phyloP scores from a whole-genome alignment of 2,113 vertebrate species.

The Hydrochoerus hydrochaeris region DNA sequence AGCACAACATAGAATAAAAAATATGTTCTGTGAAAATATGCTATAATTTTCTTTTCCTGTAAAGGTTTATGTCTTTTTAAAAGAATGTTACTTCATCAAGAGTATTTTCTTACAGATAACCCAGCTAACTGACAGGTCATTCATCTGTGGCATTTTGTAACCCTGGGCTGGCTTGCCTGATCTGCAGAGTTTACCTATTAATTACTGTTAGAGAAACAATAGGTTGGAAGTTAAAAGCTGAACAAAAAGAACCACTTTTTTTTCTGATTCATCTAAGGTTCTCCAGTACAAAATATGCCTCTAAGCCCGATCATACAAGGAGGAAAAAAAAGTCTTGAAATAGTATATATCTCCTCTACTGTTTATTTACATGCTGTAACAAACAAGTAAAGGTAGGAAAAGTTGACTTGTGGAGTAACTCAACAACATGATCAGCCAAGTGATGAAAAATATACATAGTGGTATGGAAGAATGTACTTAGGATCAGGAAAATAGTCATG shows the following conservation, averaged over 20 bases:
- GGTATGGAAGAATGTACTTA: neutral
- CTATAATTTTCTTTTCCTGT: conserved; percentile 14
- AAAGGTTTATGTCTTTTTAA: neutral
- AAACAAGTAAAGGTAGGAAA: neutral
- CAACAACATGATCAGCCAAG: neutral
- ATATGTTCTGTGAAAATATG: conserved; percentile 22
- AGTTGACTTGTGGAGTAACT: neutral
- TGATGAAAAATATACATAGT: neutral
- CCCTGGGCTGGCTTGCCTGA: neutral
- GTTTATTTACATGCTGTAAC: neutral
- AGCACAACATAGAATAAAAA: conserved; percentile 41
- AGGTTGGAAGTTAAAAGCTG: neutral
- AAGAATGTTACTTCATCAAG: neutral
- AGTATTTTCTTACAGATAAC: neutral
- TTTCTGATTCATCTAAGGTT: neutral
- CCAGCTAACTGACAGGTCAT: neutral
- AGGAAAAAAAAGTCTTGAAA: neutral
- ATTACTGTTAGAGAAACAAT: neutral
- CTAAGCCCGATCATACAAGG: neutral
- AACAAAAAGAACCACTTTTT: neutral
- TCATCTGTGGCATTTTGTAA: neutral
- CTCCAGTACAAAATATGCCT: neutral
- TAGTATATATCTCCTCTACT: neutral
- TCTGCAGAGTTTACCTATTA: neutral
- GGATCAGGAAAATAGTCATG: neutral